Evolutionary conservation across 92 coral and sea anemone genomes (phyloP).

Genomic region (Pocillopora grandis): DNA sequence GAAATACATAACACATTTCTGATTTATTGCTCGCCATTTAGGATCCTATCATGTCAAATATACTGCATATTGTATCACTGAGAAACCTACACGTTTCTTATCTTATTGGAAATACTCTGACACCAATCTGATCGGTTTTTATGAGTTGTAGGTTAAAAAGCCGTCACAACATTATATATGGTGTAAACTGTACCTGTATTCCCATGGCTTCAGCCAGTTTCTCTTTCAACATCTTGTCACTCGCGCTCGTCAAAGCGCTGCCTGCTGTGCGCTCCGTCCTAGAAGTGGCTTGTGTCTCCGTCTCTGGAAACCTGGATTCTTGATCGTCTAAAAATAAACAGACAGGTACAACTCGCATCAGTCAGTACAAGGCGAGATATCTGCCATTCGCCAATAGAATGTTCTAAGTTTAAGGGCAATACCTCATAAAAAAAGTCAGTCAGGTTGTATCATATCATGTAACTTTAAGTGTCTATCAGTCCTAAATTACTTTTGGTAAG

Average conservation of each 20-base stretch:
- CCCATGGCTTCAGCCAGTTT: constrained; percentile 76
- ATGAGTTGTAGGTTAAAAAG: too few species aligned
- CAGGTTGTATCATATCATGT: too few species aligned
- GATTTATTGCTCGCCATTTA: not conserved
- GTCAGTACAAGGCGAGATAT: not conserved
- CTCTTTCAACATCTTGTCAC: constrained; percentile 58
- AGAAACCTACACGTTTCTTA: not conserved
- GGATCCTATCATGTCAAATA: not conserved
- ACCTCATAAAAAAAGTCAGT: too few species aligned
- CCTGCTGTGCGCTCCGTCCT: constrained; percentile 65
- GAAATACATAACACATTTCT: not conserved
- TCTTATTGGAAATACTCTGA: too few species aligned
- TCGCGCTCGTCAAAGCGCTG: constrained; percentile 47
- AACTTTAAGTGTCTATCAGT: too few species aligned
- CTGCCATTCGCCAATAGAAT: not conserved
- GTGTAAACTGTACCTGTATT: constrained; percentile 52
- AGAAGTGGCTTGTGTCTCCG: constrained; percentile 58
- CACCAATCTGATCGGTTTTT: too few species aligned
- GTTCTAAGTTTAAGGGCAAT: too few species aligned
- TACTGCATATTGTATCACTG: too few species aligned
- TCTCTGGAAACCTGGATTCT: constrained; percentile 28
- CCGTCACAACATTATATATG: too few species aligned
- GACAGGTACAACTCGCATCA: not conserved
- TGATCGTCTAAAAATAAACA: constrained; percentile 31
- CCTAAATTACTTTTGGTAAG: too few species aligned